phyloP scores from a whole-genome alignment of 2,113 vertebrate genomes.

The Melanerpes aurifrons region DNA sequence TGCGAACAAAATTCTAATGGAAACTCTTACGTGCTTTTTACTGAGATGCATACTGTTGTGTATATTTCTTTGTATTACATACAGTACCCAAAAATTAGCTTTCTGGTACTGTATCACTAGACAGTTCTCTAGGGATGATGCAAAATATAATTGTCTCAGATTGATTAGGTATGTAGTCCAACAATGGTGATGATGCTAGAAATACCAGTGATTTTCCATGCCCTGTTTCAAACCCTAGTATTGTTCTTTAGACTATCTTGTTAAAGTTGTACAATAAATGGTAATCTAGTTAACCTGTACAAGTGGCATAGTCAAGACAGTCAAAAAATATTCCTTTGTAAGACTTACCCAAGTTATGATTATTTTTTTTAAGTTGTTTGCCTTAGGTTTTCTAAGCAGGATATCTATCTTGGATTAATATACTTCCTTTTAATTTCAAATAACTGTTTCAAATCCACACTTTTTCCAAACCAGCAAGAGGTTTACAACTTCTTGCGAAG shows the following conservation, averaged over 20 bases:
- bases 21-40: background rate
- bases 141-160: rapidly evolving
- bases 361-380: background rate
- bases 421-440: background rate
- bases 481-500: background rate
- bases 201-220: background rate
- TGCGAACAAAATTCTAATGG: background rate
- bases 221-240: background rate
- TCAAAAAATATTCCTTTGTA: background rate
- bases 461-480: background rate
- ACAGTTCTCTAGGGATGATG: background rate
- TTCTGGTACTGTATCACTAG: background rate
- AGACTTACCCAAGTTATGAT: background rate
- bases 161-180: background rate
- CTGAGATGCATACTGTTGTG: background rate
- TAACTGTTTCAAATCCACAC: background rate
- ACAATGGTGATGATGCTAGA: background rate
- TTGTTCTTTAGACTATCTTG: background rate
- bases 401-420: background rate
- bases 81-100: background rate
- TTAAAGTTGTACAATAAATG: background rate
- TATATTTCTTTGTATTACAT: background rate
- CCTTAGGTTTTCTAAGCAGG: background rate
- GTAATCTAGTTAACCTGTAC: background rate
- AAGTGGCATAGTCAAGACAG: background rate